Base-by-base conservation (phyloP, 2,797 vertebrate species). In the Hoplostethus atlanticus region DNA sequence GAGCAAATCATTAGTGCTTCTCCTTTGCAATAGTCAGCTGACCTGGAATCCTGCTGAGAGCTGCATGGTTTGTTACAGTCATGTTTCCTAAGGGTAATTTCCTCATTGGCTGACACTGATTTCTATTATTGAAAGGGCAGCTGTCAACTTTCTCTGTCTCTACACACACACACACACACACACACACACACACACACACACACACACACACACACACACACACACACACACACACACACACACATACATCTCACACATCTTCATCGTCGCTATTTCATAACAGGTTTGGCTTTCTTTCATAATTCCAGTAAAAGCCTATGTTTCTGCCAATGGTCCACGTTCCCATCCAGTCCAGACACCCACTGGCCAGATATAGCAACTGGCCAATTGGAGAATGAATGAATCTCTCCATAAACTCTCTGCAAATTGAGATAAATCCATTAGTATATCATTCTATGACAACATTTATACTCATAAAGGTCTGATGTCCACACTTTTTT, bases 1-100 rank as follows among this genome's bases (percentile, higher is more conserved):
- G 38, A 76, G 73, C 38, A 68, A 85, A 85, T 88, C 79, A 83
- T 87, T 84, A 74, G 57, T 68, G 73, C 60, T 70, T 81, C 76
- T 67, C 74, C 62, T 81, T 66, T 71, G 58, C n/a, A 12, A 50
- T 57, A 57, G 79, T 83, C 78, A 73, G 85, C 86, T 66, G 72
- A 76, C 42, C 50, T 17, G 51, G 65, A 73, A 53, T 50, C 71
- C 40, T 42, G 13, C 54, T 48, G 78, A 71, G 63, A 73, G 73
- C 77, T 62, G 70, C 17, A 40, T 71, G 52, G 71, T 42, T 61
- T 46, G 64, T 51, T 28, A 28, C 28, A 28, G 28, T 61, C 58
- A 74, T 71, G 68, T 65, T 50, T 84, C 53, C 12, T 60, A 57
- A 52, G 59, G 58, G 52, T 74, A 69, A 72, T 75, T 56, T 56